Base-by-base conservation (phyloP, 1,140 invertebrate genomes). In the Schlechtendalia chinensis region DNA sequence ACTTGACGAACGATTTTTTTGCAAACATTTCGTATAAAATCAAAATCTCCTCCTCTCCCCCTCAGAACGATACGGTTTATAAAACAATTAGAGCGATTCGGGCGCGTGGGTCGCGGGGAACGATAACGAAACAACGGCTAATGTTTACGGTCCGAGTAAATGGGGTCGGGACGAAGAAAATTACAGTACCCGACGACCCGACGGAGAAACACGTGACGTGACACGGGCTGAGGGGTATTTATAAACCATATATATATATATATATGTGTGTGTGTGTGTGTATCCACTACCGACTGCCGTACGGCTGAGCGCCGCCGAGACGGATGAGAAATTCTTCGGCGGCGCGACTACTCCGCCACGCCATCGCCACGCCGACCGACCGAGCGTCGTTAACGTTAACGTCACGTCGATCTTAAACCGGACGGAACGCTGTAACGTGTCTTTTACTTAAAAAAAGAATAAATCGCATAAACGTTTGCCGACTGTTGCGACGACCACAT, bases 81-180 rank as follows among this genome's bases (percentile, higher is more conserved):
- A 39, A 4, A 54, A 72, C 54, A 54, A 54, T 72, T 72, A 72
- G 17, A 54, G 69, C 29, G 12, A 72, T 54, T 54, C 53, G 0
- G 29, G 54, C 29, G 54, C 29, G 29, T 17, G 24, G 11, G 22
- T 39, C 32, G 32, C n/a, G 3, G 54, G n/a, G 32, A 39, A 24
- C 39, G 29, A 5, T 24, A 56, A 77, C n/a, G 53, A 59, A 75
- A 59, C 12, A 61, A 39, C 47, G 24, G 24, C 39, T 59, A 50
- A 79, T n/a, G n/a, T 79, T 79, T 61, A 79, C 59, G 75, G 32
- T 58, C 39, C 45, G 47, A 79, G 74, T 61, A 61, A 77, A 58
- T 79, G 22, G n/a, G 39, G 74, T 59, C n/a, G 45, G 58, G 24
- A 47, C 39, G 32, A 63, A 79, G 58, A 63, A 79, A 63, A 79